phyloP scores from a whole-genome alignment of 2,797 vertebrate genomes.

The Centroberyx gerrardi region DNA sequence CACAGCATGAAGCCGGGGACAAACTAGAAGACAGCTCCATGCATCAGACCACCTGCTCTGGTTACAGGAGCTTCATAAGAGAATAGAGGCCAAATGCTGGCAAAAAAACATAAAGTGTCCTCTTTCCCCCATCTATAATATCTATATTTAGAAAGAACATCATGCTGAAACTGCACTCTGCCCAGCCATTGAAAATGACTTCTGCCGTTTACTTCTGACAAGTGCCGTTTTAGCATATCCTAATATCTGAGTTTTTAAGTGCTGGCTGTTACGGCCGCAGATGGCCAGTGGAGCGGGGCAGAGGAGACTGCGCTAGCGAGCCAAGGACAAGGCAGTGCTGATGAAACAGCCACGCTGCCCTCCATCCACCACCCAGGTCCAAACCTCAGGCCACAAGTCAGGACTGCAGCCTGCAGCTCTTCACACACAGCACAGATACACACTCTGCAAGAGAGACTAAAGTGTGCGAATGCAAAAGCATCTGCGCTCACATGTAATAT shows the following conservation, averaged over 20 bases:
- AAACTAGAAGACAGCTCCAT: no score
- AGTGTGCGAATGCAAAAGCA: neutral
- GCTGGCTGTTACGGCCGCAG: slow-evolving; percentile 49
- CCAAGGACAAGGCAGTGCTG: slow-evolving; percentile 56
- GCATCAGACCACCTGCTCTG: slow-evolving; percentile 43
- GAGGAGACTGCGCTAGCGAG: neutral
- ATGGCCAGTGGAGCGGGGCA: slow-evolving; percentile 38
- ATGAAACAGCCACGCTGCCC: slow-evolving; percentile 33
- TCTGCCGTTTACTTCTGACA: slow-evolving; percentile 44
- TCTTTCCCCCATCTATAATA: slow-evolving; percentile 6
- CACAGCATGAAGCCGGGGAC: neutral
- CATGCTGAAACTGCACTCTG: neutral
- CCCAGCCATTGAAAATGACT: slow-evolving; percentile 36
- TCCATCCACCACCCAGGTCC: slow-evolving; percentile 33
- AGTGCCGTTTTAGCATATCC: slow-evolving; percentile 39
- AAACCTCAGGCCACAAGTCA: slow-evolving; percentile 23
- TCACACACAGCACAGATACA: neutral
- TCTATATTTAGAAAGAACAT: slow-evolving; percentile 24
- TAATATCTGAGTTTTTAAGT: slow-evolving; percentile 49
- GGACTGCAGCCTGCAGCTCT: slow-evolving; percentile 1
- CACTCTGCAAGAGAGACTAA: slow-evolving; percentile 22
- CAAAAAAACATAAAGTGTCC: neutral
- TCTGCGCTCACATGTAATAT: neutral
- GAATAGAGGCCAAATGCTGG: slow-evolving; percentile 25
- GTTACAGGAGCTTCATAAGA: slow-evolving; percentile 19